Conservation (phyloP, 1,140 invertebrate species). For the Drosophila repletoides region DNA sequence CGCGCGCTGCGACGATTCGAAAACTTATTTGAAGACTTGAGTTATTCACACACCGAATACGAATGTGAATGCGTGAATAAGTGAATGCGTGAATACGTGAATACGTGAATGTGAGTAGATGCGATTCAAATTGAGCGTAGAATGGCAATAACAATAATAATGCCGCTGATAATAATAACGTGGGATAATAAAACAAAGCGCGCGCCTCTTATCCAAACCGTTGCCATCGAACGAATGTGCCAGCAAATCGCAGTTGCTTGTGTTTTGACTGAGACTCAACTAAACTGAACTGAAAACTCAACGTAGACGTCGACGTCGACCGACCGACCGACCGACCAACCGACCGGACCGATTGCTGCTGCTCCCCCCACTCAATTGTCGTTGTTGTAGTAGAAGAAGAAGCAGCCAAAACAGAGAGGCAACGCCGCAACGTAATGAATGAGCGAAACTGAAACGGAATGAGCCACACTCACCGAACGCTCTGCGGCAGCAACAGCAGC, state of each 20-base stretch:
- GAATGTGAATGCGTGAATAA: constrained; percentile 29
- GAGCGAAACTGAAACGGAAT: constrained; percentile 52
- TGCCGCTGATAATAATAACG: constrained; percentile 77
- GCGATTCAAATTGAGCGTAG: constrained; percentile 55
- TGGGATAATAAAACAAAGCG: constrained; percentile 82
- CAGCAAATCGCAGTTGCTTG: constrained; percentile 81
- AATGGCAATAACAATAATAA: constrained; percentile 81
- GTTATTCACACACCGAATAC: constrained; percentile 37
- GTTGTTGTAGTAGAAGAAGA: constrained; percentile 54
- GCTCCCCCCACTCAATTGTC: too few relatives aligned
- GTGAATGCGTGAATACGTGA: constrained; percentile 42
- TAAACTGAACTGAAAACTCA: constrained; percentile 48
- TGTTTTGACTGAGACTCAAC: constrained; percentile 78
- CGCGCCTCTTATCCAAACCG: constrained; percentile 82
- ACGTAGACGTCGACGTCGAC: constrained; percentile 4
- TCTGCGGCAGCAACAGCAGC: constrained; percentile 9
- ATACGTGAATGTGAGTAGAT: constrained; percentile 42
- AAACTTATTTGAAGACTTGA: not conserved
- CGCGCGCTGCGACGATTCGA: constrained; percentile 48
- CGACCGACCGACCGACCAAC: too few relatives aligned
- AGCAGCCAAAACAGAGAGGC: constrained; percentile 69
- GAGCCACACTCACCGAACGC: constrained; percentile 17
- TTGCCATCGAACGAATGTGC: constrained; percentile 82
- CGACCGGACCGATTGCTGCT: too few relatives aligned
- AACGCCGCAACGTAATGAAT: constrained; percentile 50